These are phyloP conservation scores for Parotia lawesii DNA, from an alignment of 2,113 vertebrate genomes.

Conservation along the genomic window DNA sequence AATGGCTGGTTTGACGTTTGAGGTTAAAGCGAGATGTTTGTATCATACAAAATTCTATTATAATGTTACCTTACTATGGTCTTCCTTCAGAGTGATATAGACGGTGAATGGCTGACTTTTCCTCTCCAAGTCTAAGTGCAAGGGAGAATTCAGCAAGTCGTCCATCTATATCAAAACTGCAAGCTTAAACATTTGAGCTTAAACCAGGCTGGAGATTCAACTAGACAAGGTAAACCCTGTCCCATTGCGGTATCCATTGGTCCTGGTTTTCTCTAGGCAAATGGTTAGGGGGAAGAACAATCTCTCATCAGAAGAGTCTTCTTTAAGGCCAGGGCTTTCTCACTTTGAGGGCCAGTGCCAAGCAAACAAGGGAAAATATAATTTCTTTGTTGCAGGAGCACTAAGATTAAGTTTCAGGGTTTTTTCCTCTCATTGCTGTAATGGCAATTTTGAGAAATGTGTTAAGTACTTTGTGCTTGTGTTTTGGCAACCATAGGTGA, in stretches of 20 bases:
- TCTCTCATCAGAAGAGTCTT: background rate
- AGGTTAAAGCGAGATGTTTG: background rate
- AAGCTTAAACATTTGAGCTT: background rate
- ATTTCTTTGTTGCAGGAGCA: background rate
- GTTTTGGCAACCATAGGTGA: background rate
- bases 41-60: background rate
- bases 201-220: background rate
- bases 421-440: background rate
- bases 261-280: background rate
- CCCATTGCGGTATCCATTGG: background rate
- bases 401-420: background rate
- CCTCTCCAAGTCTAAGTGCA: background rate
- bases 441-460: background rate
- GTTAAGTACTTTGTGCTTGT: background rate
- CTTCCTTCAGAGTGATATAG: background rate
- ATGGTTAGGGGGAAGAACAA: background rate
- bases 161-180: background rate
- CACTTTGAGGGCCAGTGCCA: background rate
- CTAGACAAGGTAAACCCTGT: background rate
- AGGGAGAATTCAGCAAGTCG: background rate
- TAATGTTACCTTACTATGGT: background rate
- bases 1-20: background rate
- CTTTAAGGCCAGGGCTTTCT: background rate
- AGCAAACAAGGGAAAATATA: background rate
- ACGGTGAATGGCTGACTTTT: background rate